Evolutionary conservation across 2,888 invertebrate species (phyloP), one percentile per base, ranked within the genome.

Genomic region (Pollenia labialis): DNA sequence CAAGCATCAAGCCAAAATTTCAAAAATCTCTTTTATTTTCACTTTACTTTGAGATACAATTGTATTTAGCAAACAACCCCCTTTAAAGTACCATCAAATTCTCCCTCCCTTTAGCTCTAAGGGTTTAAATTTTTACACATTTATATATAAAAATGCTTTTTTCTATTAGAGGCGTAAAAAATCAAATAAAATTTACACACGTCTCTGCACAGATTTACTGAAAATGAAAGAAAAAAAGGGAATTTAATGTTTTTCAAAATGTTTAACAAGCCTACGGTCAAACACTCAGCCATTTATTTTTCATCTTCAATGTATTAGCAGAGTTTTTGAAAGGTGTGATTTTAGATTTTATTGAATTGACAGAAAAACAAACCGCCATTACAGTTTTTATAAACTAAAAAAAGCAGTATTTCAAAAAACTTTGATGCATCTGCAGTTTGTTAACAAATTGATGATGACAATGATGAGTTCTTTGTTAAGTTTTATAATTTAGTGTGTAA

Each of bases 191-290:
- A 79, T 62, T 79, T 50, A 69, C 18, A 66, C 50, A 66, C 52
- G 54, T 32, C 42, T 23, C 46, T 16, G n/a, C 69, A 86, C 56
- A 75, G 74, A 68, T 79, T 75, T 75, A 75, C 56, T 56, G 10
- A 62, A 71, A 23, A 40, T 16, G 50, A 50, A n/a, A 66, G 44
- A 76, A 18, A 50, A 40, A 32, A 40, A 56, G n/a, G 44, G 64
- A 66, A 82, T 68, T 68, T 46, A 68, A 81, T 81, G 60, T 81
- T 75, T 81, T 75, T 60, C 42, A 11, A 66, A 75, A 81, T 82
- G 86, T 83, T 48, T 76, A 86, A 86, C 83, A 87, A 84, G 83
- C 87, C 69, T 77, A 71, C 83, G 81, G 76, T 64, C 76, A 87
- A 84, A 87, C 77, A 84, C 68, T 76, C 80, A 82, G 64, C 64